Conservation (phyloP, 2,888 invertebrate species). For the Barypeithes pellucidus region DNA sequence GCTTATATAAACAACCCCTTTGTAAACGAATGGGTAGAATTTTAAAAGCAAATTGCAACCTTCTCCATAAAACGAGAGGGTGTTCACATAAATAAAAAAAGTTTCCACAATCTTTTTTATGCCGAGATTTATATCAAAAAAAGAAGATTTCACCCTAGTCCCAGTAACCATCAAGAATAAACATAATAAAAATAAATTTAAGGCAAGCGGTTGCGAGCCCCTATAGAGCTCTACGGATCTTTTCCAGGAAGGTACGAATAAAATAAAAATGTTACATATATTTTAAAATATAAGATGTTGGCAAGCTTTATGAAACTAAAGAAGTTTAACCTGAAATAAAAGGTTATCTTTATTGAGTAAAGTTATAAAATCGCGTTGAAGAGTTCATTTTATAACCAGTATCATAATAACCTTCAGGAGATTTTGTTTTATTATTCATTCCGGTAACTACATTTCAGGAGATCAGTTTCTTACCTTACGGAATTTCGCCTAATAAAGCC, state of each 20-base stretch:
- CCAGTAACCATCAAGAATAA: constrained; percentile 1
- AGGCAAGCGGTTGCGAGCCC: background rate
- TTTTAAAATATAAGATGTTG: too few relatives aligned
- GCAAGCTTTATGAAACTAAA: too few relatives aligned
- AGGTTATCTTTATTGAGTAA: too few relatives aligned
- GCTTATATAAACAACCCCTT: too few relatives aligned
- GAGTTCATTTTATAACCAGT: too few relatives aligned
- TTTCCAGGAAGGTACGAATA: background rate
- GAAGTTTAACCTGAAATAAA: too few relatives aligned
- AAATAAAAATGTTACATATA: background rate
- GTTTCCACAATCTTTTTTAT: constrained; percentile 5
- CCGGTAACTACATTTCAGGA: too few relatives aligned
- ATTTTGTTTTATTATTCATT: too few relatives aligned
- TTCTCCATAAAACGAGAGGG: background rate
- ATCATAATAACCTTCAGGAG: too few relatives aligned
- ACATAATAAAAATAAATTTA: constrained; percentile 12
- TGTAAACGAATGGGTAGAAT: background rate
- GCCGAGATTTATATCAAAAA: constrained; percentile 5
- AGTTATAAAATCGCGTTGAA: too few relatives aligned
- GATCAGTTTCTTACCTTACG: too few relatives aligned
- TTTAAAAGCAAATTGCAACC: background rate
- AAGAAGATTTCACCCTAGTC: background rate
- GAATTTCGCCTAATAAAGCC: too few relatives aligned
- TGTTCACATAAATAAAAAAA: constrained; percentile 10
- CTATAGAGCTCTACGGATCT: background rate